Evolutionary conservation across 2,888 invertebrate genomes (phyloP).

Genomic region (Sycophila texana): DNA sequence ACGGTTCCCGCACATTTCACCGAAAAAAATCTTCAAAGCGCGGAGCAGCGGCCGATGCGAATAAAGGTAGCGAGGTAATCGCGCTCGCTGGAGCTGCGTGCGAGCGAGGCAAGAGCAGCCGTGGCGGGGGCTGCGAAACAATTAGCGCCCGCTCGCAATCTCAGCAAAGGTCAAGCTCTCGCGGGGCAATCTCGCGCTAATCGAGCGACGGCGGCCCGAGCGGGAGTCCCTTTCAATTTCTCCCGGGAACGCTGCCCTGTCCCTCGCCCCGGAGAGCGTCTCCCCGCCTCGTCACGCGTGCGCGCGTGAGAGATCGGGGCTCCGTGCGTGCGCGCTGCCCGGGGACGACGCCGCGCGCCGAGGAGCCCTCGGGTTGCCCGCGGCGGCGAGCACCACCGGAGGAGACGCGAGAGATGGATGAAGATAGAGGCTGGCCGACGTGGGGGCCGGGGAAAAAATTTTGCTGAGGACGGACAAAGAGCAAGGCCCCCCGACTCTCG

Average conservation of each 20-base stretch:
- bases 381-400: background rate
- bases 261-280: conserved; percentile 17
- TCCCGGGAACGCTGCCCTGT: conserved; percentile 14
- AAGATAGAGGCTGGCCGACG: conserved; percentile 12
- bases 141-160: conserved; percentile 27
- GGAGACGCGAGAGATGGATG: conserved; percentile 14
- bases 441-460: conserved; percentile 15
- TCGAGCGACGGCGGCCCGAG: conserved; percentile 38
- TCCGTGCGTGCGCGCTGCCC: conserved; percentile 26
- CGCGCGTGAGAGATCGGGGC: conserved; percentile 37
- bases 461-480: background rate
- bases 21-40: background rate
- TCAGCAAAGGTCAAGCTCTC: conserved; percentile 23
- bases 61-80: no score
- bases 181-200: conserved; percentile 20
- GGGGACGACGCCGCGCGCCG: conserved; percentile 4
- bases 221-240: conserved; percentile 49
- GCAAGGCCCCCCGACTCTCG: background rate
- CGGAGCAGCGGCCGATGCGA: no score
- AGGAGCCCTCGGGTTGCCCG: conserved; percentile 7
- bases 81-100: no score
- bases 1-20: background rate
- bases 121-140: conserved; percentile 7
- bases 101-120: no score
- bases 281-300: conserved; percentile 22